Evolutionary conservation across 2,113 vertebrate species (phyloP).

Genomic region (Cygnus buccinator): DNA sequence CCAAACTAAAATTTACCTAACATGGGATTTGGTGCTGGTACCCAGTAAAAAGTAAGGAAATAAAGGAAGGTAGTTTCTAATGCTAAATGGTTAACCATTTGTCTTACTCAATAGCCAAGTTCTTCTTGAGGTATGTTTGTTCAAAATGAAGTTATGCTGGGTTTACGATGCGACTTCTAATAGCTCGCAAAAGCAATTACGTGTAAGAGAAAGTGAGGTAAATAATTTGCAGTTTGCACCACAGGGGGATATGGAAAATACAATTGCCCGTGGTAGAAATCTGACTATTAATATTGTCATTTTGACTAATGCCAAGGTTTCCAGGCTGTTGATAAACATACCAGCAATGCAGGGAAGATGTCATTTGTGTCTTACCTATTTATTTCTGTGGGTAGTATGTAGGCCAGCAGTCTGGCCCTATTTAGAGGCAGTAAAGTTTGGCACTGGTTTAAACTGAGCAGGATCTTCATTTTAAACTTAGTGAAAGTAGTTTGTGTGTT

Average conservation of each 20-base stretch:
- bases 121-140: not conserved
- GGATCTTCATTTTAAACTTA: not conserved
- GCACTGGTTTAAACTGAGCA: not conserved
- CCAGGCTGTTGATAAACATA: not conserved
- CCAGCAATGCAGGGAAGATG: not conserved
- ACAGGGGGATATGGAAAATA: not conserved
- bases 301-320: not conserved
- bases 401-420: not conserved
- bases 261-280: not conserved
- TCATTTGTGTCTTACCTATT: not conserved
- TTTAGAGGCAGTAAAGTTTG: rapidly evolving
- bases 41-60: not conserved
- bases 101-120: not conserved
- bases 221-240: not conserved
- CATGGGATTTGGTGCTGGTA: not conserved
- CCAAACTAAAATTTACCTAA: not conserved
- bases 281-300: not conserved
- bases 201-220: not conserved
- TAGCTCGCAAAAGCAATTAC: not conserved
- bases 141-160: not conserved
- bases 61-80: not conserved
- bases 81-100: not conserved
- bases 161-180: not conserved
- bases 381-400: not conserved
- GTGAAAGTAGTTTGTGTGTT: not conserved